These are phyloP conservation scores for Eubucco bourcierii DNA, from an alignment of 2,113 vertebrate genomes.

Conservation along the genomic window DNA sequence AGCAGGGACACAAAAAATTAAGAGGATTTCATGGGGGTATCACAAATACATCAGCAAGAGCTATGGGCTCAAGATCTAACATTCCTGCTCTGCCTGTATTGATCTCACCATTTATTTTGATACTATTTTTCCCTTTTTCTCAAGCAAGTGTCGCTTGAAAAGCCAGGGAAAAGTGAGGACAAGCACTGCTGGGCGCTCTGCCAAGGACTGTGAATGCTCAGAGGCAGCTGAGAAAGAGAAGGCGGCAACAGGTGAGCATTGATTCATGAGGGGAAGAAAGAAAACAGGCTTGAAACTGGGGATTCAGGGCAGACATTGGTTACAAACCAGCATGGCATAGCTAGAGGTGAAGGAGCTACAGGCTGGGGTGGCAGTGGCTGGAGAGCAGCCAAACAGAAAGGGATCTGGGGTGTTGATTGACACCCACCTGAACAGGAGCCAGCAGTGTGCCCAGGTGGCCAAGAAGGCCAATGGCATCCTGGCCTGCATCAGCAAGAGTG, in stretches of 20 bases:
- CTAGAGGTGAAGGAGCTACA: background rate
- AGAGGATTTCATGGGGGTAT: background rate
- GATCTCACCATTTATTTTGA: background rate
- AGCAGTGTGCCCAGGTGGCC: no score
- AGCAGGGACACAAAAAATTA: slow-evolving; percentile 18
- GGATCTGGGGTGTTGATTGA: no score
- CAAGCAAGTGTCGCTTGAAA: slow-evolving; percentile 11
- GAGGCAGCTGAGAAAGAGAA: slow-evolving; percentile 14
- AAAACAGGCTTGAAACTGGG: background rate
- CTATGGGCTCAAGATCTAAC: background rate
- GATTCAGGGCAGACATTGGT: background rate
- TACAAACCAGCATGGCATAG: background rate
- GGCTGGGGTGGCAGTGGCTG: no score
- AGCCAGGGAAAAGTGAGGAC: background rate
- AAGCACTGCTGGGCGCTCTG: slow-evolving; percentile 2
- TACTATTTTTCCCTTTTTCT: background rate
- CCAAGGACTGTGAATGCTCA: background rate
- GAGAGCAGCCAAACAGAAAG: no score
- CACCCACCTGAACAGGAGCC: no score
- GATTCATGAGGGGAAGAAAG: background rate
- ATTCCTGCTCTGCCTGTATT: background rate
- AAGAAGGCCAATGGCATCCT: no score
- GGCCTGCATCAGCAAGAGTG: no score
- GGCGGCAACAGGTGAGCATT: background rate
- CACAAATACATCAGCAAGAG: background rate